phyloP scores from a whole-genome alignment of 2,797 vertebrate genomes.

The Cheirogaleus major region DNA sequence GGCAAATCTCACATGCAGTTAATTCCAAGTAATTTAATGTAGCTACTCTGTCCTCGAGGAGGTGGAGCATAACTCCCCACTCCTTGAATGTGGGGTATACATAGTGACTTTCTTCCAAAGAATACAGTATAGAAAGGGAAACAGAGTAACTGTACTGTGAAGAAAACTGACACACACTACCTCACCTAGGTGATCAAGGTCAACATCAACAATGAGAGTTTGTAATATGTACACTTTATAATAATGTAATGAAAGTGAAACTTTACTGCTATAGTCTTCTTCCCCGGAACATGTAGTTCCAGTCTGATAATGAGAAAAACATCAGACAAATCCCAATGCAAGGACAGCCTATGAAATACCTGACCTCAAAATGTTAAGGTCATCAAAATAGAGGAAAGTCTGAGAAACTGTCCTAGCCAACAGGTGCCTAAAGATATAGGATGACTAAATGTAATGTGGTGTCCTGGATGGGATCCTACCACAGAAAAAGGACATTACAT shows the following conservation, averaged over 20 bases:
- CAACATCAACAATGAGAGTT: background rate
- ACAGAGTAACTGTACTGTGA: background rate
- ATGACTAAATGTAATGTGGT: background rate
- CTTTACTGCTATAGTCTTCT: background rate
- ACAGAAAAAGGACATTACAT: background rate
- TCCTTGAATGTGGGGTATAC: background rate
- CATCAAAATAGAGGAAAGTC: background rate
- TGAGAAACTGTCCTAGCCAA: background rate
- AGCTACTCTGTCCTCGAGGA: background rate
- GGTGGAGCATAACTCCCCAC: background rate
- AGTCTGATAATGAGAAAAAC: background rate
- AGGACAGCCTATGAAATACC: background rate
- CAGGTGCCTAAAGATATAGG: background rate
- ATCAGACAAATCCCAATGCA: background rate
- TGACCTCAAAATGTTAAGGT: background rate
- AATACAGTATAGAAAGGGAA: background rate
- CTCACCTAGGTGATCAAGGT: background rate
- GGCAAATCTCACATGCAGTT: background rate
- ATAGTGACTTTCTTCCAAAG: background rate
- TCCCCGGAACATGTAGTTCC: background rate
- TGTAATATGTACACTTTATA: background rate
- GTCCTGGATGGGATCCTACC: background rate
- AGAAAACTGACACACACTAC: background rate
- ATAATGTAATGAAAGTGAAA: background rate
- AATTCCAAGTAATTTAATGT: background rate